Base-by-base conservation (phyloP, 2,113 vertebrate species). In the Accipiter cooperii region DNA sequence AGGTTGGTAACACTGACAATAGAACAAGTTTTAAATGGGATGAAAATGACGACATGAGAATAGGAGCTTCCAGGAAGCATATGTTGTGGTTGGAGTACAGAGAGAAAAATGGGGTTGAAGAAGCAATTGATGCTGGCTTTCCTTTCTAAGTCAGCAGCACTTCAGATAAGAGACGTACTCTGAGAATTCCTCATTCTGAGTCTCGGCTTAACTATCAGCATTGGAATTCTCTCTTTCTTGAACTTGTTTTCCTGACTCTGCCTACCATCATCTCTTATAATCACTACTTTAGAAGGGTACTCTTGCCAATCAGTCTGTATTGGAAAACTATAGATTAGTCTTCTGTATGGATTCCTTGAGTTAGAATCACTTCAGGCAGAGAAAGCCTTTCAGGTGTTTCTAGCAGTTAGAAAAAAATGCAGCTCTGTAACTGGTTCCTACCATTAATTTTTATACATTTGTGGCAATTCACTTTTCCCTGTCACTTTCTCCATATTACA, bases 21-120 rank as follows among this genome's bases (percentile, higher is more conserved):
- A 83, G 85, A 85, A 77, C 70, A 90, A 77, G 58, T 80, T 94
- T 96, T 93, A 93, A 96, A 74, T 83, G 40, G 58, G 42, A 63
- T 69, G 42, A 94, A 95, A 93, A 91, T 79, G 21, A 60, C 1
- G 3, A n/a, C 20, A 31, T 49, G 69, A 73, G 25, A 89, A 75
- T 13, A 84, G 57, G 31, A 88, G 38, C n/a, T 74, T 94, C 34
- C 25, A 65, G 49, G 28, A 76, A 20, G 10, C 4, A 3, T 65
- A 26, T 49, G 61, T 38, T 88, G 49, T 69, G 17, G 21, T 58
- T 84, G 31, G 13, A 95, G 25, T 70, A 20, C 31, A 47, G 29
- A 73, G 33, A 83, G 8, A 82, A 83, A 68, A 89, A 52, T 3
- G 40, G 16, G 4, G 5, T 36, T 92, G 42, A 88, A 88, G 47